Evolutionary conservation across 1,140 invertebrate genomes (phyloP), one percentile per base, ranked within the genome.

Genomic region (Drosophila lowei): DNA sequence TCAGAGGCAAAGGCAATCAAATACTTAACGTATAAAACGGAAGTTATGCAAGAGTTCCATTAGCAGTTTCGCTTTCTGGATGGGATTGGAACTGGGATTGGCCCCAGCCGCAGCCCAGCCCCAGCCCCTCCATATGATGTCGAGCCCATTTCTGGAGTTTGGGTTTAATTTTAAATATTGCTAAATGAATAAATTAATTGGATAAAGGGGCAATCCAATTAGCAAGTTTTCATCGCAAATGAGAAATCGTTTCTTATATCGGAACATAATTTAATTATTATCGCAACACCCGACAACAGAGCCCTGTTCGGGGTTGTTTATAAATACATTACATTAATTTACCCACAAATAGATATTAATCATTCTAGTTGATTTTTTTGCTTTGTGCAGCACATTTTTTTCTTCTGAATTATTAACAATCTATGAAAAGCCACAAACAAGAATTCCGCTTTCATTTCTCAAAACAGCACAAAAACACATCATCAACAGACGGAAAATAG

Each of bases 401-500:
- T 13, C 5, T 25, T 25, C 4, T 13, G 8, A 11, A 15, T 16
- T 28, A 28, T 44, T 44, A 44, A 18, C 2, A 7, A 7, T 7
- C 30, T 54, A 23, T 21, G 8, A n/a, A 8, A 41, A 21, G 34
- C 23, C 23, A n/a, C 55, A 57, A 13, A 30, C 15, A 18, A 46
- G n/a, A 56, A 43, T 44, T 34, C 16, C 16, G 18, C 23, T 8
- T 47, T 30, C 7, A 30, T 28, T 57, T 30, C 42, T 52, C 15
- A 30, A 47, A 18, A 18, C 30, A 18, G 13, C 2, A 21, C 25
- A 53, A 64, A 60, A 64, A 63, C 68, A 73, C 60, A 65, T 54
- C 59, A 73, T 61, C 42, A 70, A 50, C 72, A 65, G 49, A 66
- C 57, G 61, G 59, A 61, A 71, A 77, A 79, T 78, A 73, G 70